Evolutionary conservation across 1,140 invertebrate species (phyloP).

Genomic region (Saxidomus purpurata): DNA sequence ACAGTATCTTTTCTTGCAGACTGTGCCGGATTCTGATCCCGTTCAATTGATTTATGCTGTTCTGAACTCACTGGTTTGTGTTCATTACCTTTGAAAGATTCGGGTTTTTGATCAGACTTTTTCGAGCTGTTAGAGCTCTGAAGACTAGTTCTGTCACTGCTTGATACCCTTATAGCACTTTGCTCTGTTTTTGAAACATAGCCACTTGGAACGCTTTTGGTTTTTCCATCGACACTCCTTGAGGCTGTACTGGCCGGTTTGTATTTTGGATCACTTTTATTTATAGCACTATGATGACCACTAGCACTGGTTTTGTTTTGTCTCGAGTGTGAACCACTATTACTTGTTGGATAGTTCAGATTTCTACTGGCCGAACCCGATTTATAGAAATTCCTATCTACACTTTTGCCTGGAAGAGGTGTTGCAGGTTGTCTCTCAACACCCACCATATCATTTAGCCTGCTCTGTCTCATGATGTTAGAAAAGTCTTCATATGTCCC

Average conservation of each 20-base stretch:
- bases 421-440: slow-evolving; percentile 29
- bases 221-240: neutral
- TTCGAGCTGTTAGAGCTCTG: neutral
- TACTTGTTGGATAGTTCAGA: neutral
- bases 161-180: neutral
- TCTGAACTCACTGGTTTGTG: neutral
- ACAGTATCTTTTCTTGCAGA: neutral
- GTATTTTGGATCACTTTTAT: slow-evolving; percentile 14
- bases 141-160: neutral
- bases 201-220: neutral
- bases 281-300: slow-evolving; percentile 9
- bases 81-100: neutral
- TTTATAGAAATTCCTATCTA: neutral
- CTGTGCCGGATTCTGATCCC: neutral
- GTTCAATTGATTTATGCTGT: neutral
- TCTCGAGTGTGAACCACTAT: neutral
- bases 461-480: slow-evolving; percentile 5
- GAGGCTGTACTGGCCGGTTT: neutral
- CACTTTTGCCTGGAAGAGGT: slow-evolving; percentile 12
- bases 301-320: slow-evolving; percentile 9
- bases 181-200: neutral
- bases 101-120: slow-evolving; percentile 24
- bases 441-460: neutral
- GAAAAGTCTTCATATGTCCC: neutral
- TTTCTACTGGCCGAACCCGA: neutral